Evolutionary conservation across 2,888 invertebrate genomes (phyloP), one percentile per base, ranked within the genome.

Genomic region (Gari tellinella): DNA sequence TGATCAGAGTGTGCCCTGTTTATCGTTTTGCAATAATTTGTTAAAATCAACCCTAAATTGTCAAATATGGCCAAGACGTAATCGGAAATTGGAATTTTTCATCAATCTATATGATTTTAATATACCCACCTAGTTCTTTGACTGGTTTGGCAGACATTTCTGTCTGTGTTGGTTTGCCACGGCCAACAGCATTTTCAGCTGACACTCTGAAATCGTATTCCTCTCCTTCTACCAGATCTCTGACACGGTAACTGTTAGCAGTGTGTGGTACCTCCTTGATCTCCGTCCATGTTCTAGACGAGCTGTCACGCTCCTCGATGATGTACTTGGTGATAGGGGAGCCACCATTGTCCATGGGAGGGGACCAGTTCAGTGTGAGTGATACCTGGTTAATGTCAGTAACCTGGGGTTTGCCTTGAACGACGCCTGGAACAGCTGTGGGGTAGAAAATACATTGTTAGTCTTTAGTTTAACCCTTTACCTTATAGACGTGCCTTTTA

Each of bases 101-200:
- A n/a, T n/a, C n/a, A n/a, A n/a, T n/a, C n/a, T n/a, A n/a, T n/a
- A n/a, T n/a, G n/a, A 8, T 45, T 8, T 45, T 19, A 49, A 12
- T 10, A 31, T 52, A 38, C 58, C 38, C 56, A 91, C 91, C 90
- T 61, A 82, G 81, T 38, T 90, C 88, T 78, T 83, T 84, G 52
- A 67, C 82, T 26, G 91, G 91, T 46, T 69, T 83, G 8, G 90
- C 83, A 14, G 90, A 81, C 61, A 81, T 73, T 94, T 96, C 95
- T 23, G 83, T 61, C 19, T 82, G 80, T 4, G 81, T 78, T 8
- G 86, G 74, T 76, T 84, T 86, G 19, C 86, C 97, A 0, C 96
- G 96, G 1, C 99, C 99, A 1, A 97, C 97, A 81, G 96, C 95
- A 93, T 97, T 97, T 25, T 96, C 94, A 14, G 97, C 97, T 61